Evolutionary conservation across 2,113 vertebrate genomes (phyloP).

Genomic region (Hystrix brachyura): DNA sequence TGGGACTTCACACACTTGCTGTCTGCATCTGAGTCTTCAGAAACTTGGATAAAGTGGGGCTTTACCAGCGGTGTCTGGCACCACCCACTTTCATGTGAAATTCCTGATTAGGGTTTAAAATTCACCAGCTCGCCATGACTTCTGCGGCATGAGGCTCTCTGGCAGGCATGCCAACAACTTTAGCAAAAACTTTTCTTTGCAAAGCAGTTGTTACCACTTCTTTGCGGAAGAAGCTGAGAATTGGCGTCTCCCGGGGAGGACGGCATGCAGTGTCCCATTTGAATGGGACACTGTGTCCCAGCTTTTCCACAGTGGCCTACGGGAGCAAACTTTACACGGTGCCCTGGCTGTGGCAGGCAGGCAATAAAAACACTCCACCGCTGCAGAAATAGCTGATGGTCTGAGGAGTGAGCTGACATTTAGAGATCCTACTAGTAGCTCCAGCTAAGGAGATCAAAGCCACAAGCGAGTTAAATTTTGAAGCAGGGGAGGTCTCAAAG

Average conservation of each 20-base stretch:
- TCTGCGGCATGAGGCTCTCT: neutral
- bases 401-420: neutral
- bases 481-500: neutral
- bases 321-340: neutral
- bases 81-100: constrained; percentile 25
- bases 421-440: neutral
- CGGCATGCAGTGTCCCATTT: neutral
- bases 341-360: neutral
- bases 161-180: too few relatives aligned
- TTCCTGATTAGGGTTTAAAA: constrained; percentile 49
- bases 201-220: neutral
- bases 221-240: neutral
- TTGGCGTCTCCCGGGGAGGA: neutral
- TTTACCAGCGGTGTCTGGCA: accelerated
- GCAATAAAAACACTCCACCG: neutral
- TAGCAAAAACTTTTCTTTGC: neutral
- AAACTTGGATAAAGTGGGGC: accelerated
- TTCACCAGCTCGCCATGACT: neutral
- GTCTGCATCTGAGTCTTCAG: accelerated
- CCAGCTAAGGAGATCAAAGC: neutral
- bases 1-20: accelerated
- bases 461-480: neutral
- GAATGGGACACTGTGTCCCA: neutral
- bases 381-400: neutral
- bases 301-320: neutral